phyloP scores from a whole-genome alignment of 2,113 vertebrate species.

The Ochotona curzoniae region DNA sequence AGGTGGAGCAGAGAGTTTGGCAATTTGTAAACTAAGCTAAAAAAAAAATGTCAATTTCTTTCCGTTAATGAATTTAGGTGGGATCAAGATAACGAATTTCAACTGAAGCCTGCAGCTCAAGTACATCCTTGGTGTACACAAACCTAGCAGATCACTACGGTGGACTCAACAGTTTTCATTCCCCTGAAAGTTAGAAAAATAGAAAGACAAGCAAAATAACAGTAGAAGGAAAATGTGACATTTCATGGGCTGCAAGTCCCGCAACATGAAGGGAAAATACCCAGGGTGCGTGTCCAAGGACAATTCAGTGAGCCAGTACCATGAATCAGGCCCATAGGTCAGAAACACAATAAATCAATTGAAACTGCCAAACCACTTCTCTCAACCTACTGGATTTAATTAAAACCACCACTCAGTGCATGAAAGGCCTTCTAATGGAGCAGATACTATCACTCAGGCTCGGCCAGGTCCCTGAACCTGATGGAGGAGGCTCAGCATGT shows the following conservation, averaged over 20 bases:
- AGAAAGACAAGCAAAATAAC: constrained; percentile 19
- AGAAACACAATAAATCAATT: constrained; percentile 82
- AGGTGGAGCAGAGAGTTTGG: not conserved
- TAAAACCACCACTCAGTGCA: constrained; percentile 72
- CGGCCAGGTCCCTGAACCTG: not conserved
- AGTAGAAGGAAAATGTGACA: not conserved
- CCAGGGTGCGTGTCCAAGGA: constrained; percentile 71
- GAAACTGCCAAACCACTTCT: constrained; percentile 79
- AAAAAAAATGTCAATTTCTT: not conserved
- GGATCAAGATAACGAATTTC: constrained; percentile 9
- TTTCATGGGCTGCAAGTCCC: not conserved
- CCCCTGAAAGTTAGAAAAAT: constrained; percentile 28
- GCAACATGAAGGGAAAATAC: constrained; percentile 44
- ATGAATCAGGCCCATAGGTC: constrained; percentile 83
- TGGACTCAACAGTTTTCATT: not conserved
- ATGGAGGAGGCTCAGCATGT: not conserved
- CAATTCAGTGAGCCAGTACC: constrained; percentile 73
- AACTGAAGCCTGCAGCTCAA: not conserved
- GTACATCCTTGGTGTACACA: not conserved
- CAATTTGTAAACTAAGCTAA: not conserved
- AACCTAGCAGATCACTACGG: not conserved
- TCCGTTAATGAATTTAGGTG: not conserved
- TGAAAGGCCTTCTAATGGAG: constrained; percentile 64
- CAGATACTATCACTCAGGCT: constrained; percentile 37
- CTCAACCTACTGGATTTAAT: constrained; percentile 82